phyloP scores from a whole-genome alignment of 2,113 vertebrate species.

The Leptobrachium ailaonicum region DNA sequence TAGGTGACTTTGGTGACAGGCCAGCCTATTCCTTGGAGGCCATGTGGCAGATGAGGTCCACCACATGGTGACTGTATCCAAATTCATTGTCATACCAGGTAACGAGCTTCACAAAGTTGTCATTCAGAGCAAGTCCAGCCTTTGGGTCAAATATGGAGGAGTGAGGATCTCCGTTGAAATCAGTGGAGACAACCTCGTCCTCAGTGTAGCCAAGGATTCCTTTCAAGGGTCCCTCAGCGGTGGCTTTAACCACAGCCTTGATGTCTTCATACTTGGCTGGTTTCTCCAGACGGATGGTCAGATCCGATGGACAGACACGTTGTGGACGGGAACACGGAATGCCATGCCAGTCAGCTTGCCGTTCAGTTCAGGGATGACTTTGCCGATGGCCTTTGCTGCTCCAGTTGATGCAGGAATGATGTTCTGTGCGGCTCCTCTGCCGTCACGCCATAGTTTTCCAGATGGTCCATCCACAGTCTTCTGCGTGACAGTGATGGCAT shows the following conservation, averaged over 20 bases:
- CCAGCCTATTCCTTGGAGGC: slow-evolving; percentile 63
- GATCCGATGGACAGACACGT: no score
- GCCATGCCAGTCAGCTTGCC: no score
- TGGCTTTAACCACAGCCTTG: slow-evolving; percentile 75
- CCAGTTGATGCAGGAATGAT: slow-evolving; percentile 79
- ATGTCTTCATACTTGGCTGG: no score
- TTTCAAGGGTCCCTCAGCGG: slow-evolving; percentile 88
- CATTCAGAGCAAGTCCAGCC: slow-evolving; percentile 92
- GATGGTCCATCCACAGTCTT: no score
- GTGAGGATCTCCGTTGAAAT: slow-evolving; percentile 87
- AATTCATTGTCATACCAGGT: slow-evolving; percentile 73
- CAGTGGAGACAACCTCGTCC: slow-evolving; percentile 92
- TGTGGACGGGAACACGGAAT: no score
- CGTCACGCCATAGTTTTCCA: no score
- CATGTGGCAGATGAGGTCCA: slow-evolving; percentile 84
- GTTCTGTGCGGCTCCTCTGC: no score
- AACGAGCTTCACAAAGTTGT: slow-evolving; percentile 94
- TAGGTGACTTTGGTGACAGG: background rate
- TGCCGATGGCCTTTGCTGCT: slow-evolving; percentile 93
- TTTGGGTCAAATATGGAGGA: slow-evolving; percentile 95
- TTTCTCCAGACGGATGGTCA: no score
- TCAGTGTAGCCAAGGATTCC: slow-evolving; percentile 57
- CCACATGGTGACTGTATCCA: slow-evolving; percentile 88
- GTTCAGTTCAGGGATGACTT: no score
- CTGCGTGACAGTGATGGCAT: no score